A percentile compares a stretch with the other conserved stretches of the same genome.
phyloP scores from a whole-genome alignment of 2,797 vertebrate genomes.

The Chloroceryle amazona region DNA sequence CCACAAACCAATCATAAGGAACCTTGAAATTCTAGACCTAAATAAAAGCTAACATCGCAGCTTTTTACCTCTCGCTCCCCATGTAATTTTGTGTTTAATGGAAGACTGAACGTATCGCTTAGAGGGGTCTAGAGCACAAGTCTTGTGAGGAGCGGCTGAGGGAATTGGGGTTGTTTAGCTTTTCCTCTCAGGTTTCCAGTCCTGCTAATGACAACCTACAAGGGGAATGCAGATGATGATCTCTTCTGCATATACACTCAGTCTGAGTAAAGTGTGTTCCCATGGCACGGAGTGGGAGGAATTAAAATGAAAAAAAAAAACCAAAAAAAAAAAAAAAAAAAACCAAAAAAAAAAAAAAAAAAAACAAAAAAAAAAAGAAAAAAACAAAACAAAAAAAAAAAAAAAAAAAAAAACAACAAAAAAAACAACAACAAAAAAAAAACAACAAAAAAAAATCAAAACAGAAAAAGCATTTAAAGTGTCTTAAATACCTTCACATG shows the following conservation, averaged over 20 bases:
- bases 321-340: too few species aligned
- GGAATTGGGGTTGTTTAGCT: neutral
- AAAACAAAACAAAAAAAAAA: too few species aligned
- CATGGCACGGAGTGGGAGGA: too few species aligned
- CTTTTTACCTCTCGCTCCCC: neutral
- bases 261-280: neutral
- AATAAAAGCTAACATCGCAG: neutral
- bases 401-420: too few species aligned
- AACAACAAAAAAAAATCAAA: too few species aligned
- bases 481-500: neutral
- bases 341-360: too few species aligned
- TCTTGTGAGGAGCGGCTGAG: neutral
- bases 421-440: too few species aligned
- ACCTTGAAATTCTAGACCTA: neutral
- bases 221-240: neutral
- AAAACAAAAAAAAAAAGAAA: too few species aligned
- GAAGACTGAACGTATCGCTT: neutral
- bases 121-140: neutral
- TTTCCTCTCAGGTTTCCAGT: neutral
- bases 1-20: neutral
- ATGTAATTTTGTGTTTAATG: neutral
- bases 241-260: neutral
- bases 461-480: neutral
- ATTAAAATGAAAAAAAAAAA: neutral
- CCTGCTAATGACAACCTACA: neutral